A percentile compares a stretch with the other conserved stretches of the same genome.
Evolutionary conservation across 1,140 invertebrate genomes (phyloP).

Genomic region (Drosophila bocqueti): DNA sequence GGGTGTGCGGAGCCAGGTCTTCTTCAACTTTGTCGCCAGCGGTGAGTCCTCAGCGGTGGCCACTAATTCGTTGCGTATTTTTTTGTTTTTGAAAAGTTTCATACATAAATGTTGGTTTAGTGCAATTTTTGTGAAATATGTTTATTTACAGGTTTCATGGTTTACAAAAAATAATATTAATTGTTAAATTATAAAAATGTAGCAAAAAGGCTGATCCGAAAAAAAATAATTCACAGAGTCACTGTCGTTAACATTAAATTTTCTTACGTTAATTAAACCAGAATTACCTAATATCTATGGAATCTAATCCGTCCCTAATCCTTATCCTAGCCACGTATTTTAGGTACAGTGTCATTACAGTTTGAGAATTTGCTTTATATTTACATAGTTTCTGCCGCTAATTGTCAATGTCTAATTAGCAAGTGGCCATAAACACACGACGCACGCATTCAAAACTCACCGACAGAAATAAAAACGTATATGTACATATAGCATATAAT

Average conservation of each 20-base stretch:
- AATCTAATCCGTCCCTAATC: neutral
- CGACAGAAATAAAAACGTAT: constrained; percentile 5
- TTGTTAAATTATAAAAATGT: constrained; percentile 14
- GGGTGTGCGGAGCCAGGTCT: constrained; percentile 89
- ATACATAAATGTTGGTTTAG: constrained; percentile 11
- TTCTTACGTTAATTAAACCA: neutral
- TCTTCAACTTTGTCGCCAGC: constrained; percentile 89
- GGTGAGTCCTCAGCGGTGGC: constrained; percentile 88
- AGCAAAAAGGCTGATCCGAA: constrained; percentile 10
- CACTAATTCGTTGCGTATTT: constrained; percentile 85
- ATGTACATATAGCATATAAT: constrained; percentile 12
- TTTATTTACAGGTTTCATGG: constrained; percentile 65
- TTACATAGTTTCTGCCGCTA: constrained; percentile 29
- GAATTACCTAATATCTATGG: neutral
- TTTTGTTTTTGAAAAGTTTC: constrained; percentile 5
- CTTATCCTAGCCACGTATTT: neutral
- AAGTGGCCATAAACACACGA: constrained; percentile 51
- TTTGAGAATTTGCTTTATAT: neutral
- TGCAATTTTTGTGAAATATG: constrained; percentile 35
- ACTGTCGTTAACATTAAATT: neutral
- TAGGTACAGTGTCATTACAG: neutral
- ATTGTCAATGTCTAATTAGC: constrained; percentile 70
- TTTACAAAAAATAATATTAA: constrained; percentile 14
- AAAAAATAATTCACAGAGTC: constrained; percentile 43
- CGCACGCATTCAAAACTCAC: constrained; percentile 36